Evolutionary conservation across 2,797 vertebrate genomes (phyloP).

Genomic region (Syngnathus rostellatus): DNA sequence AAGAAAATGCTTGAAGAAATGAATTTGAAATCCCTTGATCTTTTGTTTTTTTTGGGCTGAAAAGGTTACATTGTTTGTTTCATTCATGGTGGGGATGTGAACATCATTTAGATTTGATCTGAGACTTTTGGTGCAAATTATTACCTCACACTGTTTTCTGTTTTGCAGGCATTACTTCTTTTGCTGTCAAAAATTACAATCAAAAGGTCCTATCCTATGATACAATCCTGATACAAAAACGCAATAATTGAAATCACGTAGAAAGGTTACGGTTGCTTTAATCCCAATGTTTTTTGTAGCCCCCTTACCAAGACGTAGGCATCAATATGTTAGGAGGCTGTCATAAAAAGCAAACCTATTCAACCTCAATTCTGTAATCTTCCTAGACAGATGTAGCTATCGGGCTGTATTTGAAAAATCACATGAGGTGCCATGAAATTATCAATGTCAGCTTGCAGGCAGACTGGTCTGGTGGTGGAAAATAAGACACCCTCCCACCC

Average conservation of each 20-base stretch:
- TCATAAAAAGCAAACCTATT: conserved; percentile 50
- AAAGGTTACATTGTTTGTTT: conserved; percentile 45
- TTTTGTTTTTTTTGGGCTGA: conserved; percentile 9
- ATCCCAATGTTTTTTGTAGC: neutral
- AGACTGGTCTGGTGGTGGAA: conserved; percentile 46
- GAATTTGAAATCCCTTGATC: conserved; percentile 18
- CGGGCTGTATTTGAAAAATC: conserved; percentile 66
- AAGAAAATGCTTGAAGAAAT: conserved; percentile 14
- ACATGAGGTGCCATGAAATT: conserved; percentile 73
- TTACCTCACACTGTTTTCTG: conserved; percentile 10
- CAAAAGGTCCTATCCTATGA: conserved; percentile 38
- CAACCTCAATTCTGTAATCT: conserved; percentile 61
- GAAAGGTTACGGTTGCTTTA: conserved; percentile 23
- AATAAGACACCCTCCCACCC: conserved; percentile 20
- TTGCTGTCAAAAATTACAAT: conserved; percentile 23
- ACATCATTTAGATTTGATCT: conserved; percentile 18
- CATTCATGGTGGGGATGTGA: conserved; percentile 4
- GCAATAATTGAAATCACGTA: conserved; percentile 17
- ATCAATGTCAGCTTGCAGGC: conserved; percentile 71
- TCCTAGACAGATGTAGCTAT: conserved; percentile 64
- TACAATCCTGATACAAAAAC: conserved; percentile 24
- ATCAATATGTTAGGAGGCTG: conserved; percentile 46
- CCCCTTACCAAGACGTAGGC: conserved; percentile 32
- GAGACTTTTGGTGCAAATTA: conserved; percentile 13
- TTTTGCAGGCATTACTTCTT: conserved; percentile 3